Evolutionary conservation across 2,113 vertebrate genomes (phyloP), one percentile per base, ranked within the genome.

Genomic region (Perca flavescens): DNA sequence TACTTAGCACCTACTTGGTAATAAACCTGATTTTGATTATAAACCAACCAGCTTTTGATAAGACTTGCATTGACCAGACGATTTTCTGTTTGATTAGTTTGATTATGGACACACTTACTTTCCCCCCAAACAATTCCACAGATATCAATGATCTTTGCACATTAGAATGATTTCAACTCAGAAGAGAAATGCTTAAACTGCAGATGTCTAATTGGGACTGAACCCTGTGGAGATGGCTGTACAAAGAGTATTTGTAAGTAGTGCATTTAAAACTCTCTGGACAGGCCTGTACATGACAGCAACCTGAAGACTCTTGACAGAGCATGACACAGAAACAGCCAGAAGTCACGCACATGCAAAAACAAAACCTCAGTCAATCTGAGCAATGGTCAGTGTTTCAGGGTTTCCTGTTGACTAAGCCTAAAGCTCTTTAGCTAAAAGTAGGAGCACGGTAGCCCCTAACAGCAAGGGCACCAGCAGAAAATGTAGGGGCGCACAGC

Each of bases 221-320:
- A 68, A 36, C 16, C 13, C 16, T 50, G 11, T 53, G 4, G 46
- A 60, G 8, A 21, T 5, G 31, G 62, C 64, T 63, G 16, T 17
- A 46, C 25, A 77, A 47, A 53, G 53, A 40, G 2, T 3, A 34
- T 21, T 12, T 47, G 67, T 14, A 46, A 46, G 25, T 17, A 12
- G 46, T 19, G 34, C n/a, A 43, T 58, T 63, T 72, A 1, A 67
- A 75, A 56, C 40, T 16, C 3, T 16, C 36, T 52, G 63, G 52
- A 85, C 75, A 57, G 47, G 85, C n/a, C 52, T 61, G 22, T 53
- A 82, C 85, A 52, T 52, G 79, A 56, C 49, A 80, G 57, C 58
- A 85, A 79, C 15, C 63, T 77, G 53, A 87, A 70, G 67, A 87
- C 87, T 86, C 81, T 79, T 47, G 46, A 49, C 16, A 52, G 43